Evolutionary conservation across 2,797 vertebrate genomes (phyloP), one percentile per base, ranked within the genome.

Genomic region (Triplophysa yarkandensis): DNA sequence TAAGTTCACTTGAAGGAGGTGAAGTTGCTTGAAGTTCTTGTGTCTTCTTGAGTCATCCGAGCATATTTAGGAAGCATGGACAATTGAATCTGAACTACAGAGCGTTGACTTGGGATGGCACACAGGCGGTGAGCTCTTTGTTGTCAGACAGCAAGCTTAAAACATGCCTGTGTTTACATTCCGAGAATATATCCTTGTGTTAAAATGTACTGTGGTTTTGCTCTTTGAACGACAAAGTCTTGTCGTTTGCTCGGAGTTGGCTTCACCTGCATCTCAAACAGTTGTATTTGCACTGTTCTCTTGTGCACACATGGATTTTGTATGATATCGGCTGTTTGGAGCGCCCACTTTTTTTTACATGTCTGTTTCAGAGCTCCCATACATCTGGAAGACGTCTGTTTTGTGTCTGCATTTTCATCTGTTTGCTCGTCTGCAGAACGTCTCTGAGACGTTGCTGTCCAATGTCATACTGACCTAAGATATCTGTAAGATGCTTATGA

Each of bases 11-110:
- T 66, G 25, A 27, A 58, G 19, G 43, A 48, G 9, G 36, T 73
- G 41, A 43, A 52, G 41, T 6, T 8, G 9, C 55, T 74, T 74
- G 41, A 67, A 58, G 41, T 67, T 19, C 1, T 52, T 74, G 50
- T 60, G 52, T 55, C 4, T 30, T 32, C 36, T 83, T 89, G 88
- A 91, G 80, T 91, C 87, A 88, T 90, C 83, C 87, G 82, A 87
- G 85, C 81, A 89, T 86, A 90, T 89, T 82, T 82, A 84, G 82
- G 78, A 87, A 83, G 82, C 86, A 89, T 87, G 87, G 85, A 81
- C 88, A 89, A 88, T 91, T 91, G 87, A 88, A 88, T 90, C 87
- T 87, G 85, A 85, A 85, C 83, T 86, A 85, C 84, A 88, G 83
- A 87, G 85, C 82, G 81, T 85, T 91, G 87, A 85, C 88, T 89